phyloP scores from a whole-genome alignment of 1,140 invertebrate species.

The Riptortus pedestris region DNA sequence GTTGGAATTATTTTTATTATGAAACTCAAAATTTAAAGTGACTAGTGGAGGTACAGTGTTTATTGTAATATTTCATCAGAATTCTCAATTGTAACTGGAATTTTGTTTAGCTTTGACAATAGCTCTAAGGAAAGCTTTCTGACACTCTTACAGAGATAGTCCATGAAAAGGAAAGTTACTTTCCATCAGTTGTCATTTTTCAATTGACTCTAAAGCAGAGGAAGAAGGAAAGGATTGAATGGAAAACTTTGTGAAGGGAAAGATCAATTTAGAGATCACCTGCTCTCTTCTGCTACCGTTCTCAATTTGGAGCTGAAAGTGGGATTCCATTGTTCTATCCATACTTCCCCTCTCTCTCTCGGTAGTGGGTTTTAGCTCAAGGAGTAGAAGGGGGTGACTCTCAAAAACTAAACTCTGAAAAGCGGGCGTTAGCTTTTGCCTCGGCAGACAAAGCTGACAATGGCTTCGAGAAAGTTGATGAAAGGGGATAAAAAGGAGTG shows the following conservation, averaged over 20 bases:
- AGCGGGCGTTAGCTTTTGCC: slow-evolving; percentile 6
- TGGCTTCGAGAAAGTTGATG: slow-evolving; percentile 1
- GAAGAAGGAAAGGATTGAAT: not conserved
- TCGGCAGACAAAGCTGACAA: not conserved
- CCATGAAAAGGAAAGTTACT: too few species aligned
- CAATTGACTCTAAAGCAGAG: not conserved
- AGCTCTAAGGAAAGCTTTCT: too few species aligned
- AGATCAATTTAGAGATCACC: slow-evolving; percentile 2
- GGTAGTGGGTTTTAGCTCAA: not conserved
- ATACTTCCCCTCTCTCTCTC: not conserved
- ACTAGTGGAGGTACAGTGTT: too few species aligned
- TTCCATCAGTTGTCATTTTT: not conserved
- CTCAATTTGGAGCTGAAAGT: not conserved
- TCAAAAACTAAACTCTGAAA: slow-evolving; percentile 13
- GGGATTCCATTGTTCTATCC: slow-evolving; percentile 1
- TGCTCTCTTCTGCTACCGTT: too few species aligned
- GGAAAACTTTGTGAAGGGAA: not conserved
- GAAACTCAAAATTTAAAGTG: too few species aligned
- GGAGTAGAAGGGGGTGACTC: not conserved
- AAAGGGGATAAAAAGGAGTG: slow-evolving; percentile 15
- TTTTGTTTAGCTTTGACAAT: too few species aligned
- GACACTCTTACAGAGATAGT: too few species aligned
- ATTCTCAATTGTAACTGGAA: too few species aligned
- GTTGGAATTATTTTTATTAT: too few species aligned
- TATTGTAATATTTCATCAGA: too few species aligned